These are phyloP conservation scores for Hirtodrosophila trivittata DNA, from an alignment of 2,888 invertebrate species.

Conservation along the genomic window DNA sequence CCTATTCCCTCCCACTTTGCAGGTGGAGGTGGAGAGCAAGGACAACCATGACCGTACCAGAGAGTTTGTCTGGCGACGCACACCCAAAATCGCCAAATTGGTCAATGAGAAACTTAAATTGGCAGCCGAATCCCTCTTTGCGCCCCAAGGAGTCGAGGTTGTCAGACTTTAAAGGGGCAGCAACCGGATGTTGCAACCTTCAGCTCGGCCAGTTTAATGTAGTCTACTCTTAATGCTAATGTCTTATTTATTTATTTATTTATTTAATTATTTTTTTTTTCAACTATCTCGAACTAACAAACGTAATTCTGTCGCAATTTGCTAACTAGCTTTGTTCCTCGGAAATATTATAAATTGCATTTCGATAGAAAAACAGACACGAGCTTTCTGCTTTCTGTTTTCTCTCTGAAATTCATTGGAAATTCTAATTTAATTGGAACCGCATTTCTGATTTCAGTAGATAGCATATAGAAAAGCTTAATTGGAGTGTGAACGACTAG, in stretches of 20 bases:
- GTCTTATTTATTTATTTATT: slow-evolving; percentile 73
- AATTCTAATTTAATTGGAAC: no score
- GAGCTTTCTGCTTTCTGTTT: no score
- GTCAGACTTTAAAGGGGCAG: slow-evolving; percentile 76
- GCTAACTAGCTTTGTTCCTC: no score
- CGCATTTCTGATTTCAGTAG: no score
- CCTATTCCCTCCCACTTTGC: slow-evolving; percentile 22
- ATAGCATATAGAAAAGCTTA: no score
- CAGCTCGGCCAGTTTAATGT: slow-evolving; percentile 38
- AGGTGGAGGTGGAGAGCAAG: slow-evolving; percentile 93
- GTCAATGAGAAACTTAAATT: slow-evolving; percentile 91
- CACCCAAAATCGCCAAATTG: slow-evolving; percentile 92
- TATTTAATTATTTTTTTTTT: slow-evolving; percentile 57
- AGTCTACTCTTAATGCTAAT: slow-evolving; percentile 59
- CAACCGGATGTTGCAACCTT: slow-evolving; percentile 12
- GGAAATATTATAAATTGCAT: no score
- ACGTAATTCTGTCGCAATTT: slow-evolving; percentile 39
- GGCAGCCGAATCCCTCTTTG: slow-evolving; percentile 82
- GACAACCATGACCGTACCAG: slow-evolving; percentile 93
- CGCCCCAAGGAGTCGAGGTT: slow-evolving; percentile 82
- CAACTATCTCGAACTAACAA: slow-evolving; percentile 33
- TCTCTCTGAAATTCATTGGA: no score
- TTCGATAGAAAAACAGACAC: no score
- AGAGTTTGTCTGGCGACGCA: slow-evolving; percentile 92
- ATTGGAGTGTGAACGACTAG: no score